Evolutionary conservation across 2,113 vertebrate species (phyloP).

Genomic region (Cairina moschata): DNA sequence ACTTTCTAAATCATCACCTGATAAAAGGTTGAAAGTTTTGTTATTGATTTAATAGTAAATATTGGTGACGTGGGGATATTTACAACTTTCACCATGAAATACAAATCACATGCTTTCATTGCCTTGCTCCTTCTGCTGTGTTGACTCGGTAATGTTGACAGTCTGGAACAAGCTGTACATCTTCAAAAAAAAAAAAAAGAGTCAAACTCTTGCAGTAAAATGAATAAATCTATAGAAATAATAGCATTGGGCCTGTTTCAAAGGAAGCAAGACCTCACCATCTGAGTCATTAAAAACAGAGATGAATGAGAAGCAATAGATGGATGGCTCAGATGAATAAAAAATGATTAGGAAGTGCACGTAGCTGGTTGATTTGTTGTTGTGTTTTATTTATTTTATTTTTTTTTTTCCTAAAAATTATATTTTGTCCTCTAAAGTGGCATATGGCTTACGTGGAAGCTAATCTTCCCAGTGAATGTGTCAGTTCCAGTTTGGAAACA

Average conservation of each 20-base stretch:
- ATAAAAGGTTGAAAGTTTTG: conserved; percentile 31
- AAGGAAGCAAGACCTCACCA: conserved; percentile 38
- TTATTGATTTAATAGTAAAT: conserved; percentile 20
- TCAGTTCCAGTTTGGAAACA: neutral
- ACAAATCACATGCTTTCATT: neutral
- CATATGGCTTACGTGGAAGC: conserved; percentile 1
- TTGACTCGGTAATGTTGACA: neutral
- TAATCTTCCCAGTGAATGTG: neutral
- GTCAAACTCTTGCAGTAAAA: conserved; percentile 21
- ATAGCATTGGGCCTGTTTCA: conserved; percentile 11
- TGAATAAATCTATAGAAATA: conserved; percentile 34
- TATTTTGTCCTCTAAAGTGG: conserved; percentile 15
- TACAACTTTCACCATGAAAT: neutral
- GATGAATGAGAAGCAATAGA: conserved; percentile 45
- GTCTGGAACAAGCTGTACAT: conserved; percentile 31
- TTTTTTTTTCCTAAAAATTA: neutral
- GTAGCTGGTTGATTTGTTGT: neutral
- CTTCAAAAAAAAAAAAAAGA: neutral
- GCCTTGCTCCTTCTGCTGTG: neutral
- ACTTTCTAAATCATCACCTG: conserved; percentile 47
- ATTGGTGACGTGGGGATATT: neutral
- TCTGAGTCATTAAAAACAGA: conserved; percentile 41
- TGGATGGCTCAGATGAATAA: neutral
- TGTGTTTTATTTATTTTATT: neutral
- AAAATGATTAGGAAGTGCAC: neutral